These are phyloP conservation scores for Trimorus sp. DNA, from an alignment of 2,888 invertebrate genomes.

Conservation along the genomic window DNA sequence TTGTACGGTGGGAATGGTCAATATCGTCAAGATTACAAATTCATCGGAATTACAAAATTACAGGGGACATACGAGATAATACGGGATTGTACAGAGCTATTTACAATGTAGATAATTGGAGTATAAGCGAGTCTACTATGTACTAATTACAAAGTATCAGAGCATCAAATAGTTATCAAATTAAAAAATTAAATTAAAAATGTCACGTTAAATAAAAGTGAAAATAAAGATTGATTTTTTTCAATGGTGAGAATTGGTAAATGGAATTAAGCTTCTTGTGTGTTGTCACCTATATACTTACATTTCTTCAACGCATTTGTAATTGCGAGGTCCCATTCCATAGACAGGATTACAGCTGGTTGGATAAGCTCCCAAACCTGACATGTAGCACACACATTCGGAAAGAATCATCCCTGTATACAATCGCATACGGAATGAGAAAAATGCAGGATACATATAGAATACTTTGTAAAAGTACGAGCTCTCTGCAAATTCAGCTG, in stretches of 20 bases:
- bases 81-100: no score
- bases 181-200: no score
- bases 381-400: conserved; percentile 95
- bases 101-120: no score
- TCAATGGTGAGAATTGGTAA: neutral
- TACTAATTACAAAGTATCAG: no score
- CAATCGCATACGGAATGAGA: conserved; percentile 93
- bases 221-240: neutral
- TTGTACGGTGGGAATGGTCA: no score
- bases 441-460: conserved; percentile 93
- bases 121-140: no score
- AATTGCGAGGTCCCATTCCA: conserved; percentile 92
- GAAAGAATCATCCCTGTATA: conserved; percentile 95
- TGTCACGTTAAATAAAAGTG: neutral
- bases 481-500: conserved; percentile 89
- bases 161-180: no score
- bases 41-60: no score
- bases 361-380: conserved; percentile 96
- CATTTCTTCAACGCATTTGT: conserved; percentile 85
- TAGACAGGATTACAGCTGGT: conserved; percentile 86
- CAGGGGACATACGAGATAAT: no score
- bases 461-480: conserved; percentile 90
- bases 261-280: neutral
- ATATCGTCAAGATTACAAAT: no score
- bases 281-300: conserved; percentile 75